Conservation (phyloP, 2,888 invertebrate species). For the Harpagoxenus sublaevis region DNA sequence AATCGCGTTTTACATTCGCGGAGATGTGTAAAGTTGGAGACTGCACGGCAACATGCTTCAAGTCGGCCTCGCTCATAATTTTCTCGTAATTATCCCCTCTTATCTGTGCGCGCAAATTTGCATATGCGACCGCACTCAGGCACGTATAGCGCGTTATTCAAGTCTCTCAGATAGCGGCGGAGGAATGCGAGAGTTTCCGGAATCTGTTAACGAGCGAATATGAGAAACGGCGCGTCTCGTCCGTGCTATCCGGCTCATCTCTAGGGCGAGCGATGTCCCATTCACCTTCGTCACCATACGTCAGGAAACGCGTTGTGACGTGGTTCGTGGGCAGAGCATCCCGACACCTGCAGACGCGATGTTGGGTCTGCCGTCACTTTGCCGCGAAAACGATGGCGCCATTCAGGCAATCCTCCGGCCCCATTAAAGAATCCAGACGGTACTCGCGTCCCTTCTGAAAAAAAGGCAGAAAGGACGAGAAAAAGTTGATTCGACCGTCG, state of each 20-base stretch:
- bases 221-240: conserved; percentile 68
- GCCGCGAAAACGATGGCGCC: conserved; percentile 66
- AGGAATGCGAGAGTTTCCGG: conserved; percentile 44
- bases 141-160: conserved; percentile 20
- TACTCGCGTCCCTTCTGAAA: conserved; percentile 45
- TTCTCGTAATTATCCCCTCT: conserved; percentile 37
- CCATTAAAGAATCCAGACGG: conserved; percentile 71
- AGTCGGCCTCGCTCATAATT: conserved; percentile 35
- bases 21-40: conserved; percentile 3
- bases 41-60: not conserved
- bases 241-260: conserved; percentile 68
- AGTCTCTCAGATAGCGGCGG: not conserved
- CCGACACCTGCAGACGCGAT: conserved; percentile 49
- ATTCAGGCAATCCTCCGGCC: conserved; percentile 67
- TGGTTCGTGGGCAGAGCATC: conserved; percentile 68
- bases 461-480: conserved; percentile 57
- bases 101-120: conserved; percentile 26
- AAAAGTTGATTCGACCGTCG: conserved; percentile 29
- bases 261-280: conserved; percentile 57
- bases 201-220: conserved; percentile 68
- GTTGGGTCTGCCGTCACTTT: conserved; percentile 47
- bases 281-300: conserved; percentile 73
- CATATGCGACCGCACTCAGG: conserved; percentile 41
- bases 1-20: not conserved
- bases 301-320: conserved; percentile 72